Evolutionary conservation across 2,888 invertebrate genomes (phyloP), one percentile per base, ranked within the genome.

Genomic region (Ptychoptera contaminata): DNA sequence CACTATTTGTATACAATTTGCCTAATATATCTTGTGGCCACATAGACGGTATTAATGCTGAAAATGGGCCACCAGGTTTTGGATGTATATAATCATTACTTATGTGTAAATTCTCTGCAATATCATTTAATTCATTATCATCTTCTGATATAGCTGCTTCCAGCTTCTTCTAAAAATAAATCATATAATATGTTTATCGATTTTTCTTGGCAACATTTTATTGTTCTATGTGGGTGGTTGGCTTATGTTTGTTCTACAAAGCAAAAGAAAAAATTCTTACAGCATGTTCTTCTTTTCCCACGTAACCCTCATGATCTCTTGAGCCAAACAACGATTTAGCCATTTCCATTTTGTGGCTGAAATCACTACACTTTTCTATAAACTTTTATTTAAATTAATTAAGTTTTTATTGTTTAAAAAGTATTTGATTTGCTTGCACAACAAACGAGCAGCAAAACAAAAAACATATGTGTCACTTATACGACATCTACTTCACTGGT

Each of bases 1-100:
- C 97, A 69, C 98, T 96, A 69, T 92, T 96, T 54, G 84, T 75
- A 53, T 72, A 76, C 53, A 85, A 67, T 63, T 85, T 85, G 1
- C 80, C 81, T 61, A 92, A 74, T 45, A 93, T 82, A 59, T 93
- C 90, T 63, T 93, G 92, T 1, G 94, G 94, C 79, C 93, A 92
- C 92, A 96, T 94, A 48, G 92, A 93, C 3, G 93, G 79, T 2
- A 90, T 93, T 11, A 96, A 73, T 2, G 92, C 93, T 29, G 91
- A 93, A 67, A 96, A 96, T 1, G 93, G 86, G 1, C 92, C 92
- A 2, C 92, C 86, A 11, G 85, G 85, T 42, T 76, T 75, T 8
- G 85, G 85, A 9, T 80, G 74, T 41, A 84, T 58, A 23, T 16
- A 16, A 42, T 77, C 74, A 60, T 84, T 85, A 23, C 77, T 74